Percentiles rank a stretch among this genome's conserved stretches.
phyloP scores from a whole-genome alignment of 2,888 invertebrate species.

The Branchinecta sandiegonensis region DNA sequence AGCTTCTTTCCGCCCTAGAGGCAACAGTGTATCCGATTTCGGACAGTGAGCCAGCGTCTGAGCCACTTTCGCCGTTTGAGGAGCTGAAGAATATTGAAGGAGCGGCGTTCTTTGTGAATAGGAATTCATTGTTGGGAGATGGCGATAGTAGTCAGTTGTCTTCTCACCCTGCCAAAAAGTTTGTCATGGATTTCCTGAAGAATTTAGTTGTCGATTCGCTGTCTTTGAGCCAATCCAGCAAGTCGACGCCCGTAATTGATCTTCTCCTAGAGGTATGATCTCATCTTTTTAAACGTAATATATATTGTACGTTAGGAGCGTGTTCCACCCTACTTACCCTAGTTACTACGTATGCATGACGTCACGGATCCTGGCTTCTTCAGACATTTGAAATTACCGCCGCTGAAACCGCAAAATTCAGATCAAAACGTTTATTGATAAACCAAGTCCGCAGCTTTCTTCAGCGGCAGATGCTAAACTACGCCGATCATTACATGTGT shows the following conservation, averaged over 20 bases:
- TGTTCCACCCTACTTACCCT: too few species aligned
- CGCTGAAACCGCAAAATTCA: too few species aligned
- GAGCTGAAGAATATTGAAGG: constrained; percentile 31
- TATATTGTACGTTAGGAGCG: not conserved
- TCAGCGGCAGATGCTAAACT: too few species aligned
- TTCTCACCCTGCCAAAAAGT: constrained; percentile 66
- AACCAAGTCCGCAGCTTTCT: too few species aligned
- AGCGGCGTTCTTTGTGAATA: constrained; percentile 6
- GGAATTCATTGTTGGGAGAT: constrained; percentile 22
- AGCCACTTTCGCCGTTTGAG: constrained; percentile 34
- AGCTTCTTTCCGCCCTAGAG: constrained; percentile 71
- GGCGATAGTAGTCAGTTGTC: constrained; percentile 38
- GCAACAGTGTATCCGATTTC: constrained; percentile 62
- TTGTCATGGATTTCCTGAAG: constrained; percentile 84
- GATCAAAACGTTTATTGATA: too few species aligned
- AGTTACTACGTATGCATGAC: too few species aligned
- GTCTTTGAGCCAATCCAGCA: constrained; percentile 50
- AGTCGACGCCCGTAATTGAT: constrained; percentile 52
- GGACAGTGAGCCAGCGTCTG: constrained; percentile 43
- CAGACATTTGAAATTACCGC: too few species aligned
- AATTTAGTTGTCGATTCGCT: constrained; percentile 88
- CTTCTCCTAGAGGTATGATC: constrained; percentile 58
- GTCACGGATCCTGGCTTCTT: too few species aligned
- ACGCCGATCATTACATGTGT: too few species aligned
- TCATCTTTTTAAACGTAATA: not conserved